A percentile compares a stretch with the other conserved stretches of the same genome.
Evolutionary conservation across 2,113 vertebrate species (phyloP).

Genomic region (Aldabrachelys gigantea): DNA sequence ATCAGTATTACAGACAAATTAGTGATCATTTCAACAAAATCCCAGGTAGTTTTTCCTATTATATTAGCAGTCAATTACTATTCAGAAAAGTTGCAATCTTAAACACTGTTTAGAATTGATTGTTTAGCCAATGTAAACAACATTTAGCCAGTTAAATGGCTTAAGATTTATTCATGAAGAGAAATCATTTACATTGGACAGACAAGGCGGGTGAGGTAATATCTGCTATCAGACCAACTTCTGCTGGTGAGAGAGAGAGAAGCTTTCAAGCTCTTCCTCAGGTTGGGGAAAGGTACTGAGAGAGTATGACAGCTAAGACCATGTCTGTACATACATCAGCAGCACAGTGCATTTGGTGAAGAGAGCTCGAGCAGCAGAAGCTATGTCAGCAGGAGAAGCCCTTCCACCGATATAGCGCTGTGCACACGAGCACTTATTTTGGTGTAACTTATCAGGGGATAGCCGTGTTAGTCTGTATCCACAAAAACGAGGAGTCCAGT

Average conservation of each 20-base stretch:
- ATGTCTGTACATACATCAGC: too few relatives aligned
- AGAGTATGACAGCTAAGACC: background rate
- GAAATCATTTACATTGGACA: background rate
- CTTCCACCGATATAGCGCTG: too few relatives aligned
- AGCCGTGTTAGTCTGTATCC: too few relatives aligned
- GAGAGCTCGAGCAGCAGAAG: too few relatives aligned
- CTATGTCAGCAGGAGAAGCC: too few relatives aligned
- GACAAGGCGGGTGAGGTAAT: background rate
- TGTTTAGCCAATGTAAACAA: background rate
- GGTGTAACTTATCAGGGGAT: too few relatives aligned
- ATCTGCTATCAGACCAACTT: background rate
- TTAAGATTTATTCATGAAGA: background rate
- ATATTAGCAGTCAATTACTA: accelerated
- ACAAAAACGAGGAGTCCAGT: too few relatives aligned
- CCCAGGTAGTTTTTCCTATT: background rate
- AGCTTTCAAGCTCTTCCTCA: background rate
- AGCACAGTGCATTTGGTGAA: too few relatives aligned
- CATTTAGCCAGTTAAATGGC: background rate
- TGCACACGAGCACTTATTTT: too few relatives aligned
- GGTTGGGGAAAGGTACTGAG: background rate
- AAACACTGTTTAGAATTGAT: accelerated
- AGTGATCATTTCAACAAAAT: accelerated
- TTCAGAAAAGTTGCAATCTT: background rate
- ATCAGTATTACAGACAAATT: background rate
- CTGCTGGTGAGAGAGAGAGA: background rate